Evolutionary conservation across 2,888 invertebrate species (phyloP).

Genomic region (Lasioglossum marginatum): DNA sequence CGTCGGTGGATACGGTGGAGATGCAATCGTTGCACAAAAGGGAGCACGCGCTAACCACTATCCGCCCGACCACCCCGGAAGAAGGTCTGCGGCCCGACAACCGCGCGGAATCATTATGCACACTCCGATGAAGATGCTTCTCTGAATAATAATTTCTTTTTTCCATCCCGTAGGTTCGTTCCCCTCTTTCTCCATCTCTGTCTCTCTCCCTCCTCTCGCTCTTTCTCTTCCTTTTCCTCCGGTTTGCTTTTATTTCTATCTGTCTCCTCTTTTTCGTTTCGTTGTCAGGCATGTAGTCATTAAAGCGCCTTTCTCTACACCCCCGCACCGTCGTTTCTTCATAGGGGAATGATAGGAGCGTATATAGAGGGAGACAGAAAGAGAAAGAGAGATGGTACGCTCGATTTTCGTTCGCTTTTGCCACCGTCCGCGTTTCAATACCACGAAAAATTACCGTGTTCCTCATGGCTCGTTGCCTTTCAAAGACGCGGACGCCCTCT

Average conservation of each 20-base stretch:
- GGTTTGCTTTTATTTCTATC: background rate
- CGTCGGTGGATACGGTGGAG: conserved; percentile 1
- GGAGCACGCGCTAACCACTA: conserved; percentile 18
- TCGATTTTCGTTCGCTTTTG: conserved; percentile 2
- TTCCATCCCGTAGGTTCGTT: background rate
- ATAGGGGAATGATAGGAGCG: background rate
- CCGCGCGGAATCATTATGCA: conserved; percentile 50
- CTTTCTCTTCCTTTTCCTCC: background rate
- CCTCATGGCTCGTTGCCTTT: conserved; percentile 2
- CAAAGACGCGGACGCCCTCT: conserved; percentile 2
- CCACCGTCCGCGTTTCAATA: conserved; percentile 6
- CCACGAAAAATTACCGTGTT: conserved; percentile 10
- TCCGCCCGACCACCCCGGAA: conserved; percentile 22
- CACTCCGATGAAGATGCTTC: conserved; percentile 44
- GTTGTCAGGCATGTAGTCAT: conserved; percentile 18
- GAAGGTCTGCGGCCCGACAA: conserved; percentile 26
- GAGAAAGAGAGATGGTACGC: background rate
- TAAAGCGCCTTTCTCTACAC: conserved; percentile 15
- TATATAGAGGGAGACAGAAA: background rate
- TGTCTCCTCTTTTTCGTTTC: background rate
- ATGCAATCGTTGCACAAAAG: conserved; percentile 40
- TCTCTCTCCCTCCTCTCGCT: background rate
- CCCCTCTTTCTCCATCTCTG: background rate
- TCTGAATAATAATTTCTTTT: conserved; percentile 39
- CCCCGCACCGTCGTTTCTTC: background rate